These are phyloP conservation scores for Gallinago nigripennis DNA, from an alignment of 2,797 vertebrate genomes.

Conservation along the genomic window DNA sequence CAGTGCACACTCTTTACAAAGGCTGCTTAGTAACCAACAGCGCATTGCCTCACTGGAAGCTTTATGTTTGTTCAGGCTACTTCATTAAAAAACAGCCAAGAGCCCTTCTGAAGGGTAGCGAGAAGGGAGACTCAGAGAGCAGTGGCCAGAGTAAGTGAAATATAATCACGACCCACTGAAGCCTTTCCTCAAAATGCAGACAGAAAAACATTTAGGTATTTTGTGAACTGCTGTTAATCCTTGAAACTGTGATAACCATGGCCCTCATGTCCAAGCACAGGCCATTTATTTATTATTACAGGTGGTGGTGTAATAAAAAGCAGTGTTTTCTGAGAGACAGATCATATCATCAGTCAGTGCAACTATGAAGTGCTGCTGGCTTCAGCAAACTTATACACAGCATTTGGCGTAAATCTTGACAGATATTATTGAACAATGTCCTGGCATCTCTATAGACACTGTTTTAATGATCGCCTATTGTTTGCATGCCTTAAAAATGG, in stretches of 20 bases:
- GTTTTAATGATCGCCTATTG: neutral
- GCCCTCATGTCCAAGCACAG: neutral
- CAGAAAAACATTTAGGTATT: neutral
- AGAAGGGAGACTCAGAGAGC: neutral
- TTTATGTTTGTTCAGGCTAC: conserved; percentile 5
- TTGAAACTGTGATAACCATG: neutral
- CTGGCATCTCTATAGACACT: neutral
- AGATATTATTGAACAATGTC: neutral
- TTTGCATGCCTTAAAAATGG: neutral
- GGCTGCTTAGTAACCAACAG: neutral
- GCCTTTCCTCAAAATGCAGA: neutral
- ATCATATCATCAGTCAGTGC: neutral
- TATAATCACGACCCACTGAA: neutral
- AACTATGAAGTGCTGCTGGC: neutral
- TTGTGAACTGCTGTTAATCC: neutral
- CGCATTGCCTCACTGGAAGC: neutral
- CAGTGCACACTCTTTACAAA: neutral
- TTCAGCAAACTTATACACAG: neutral
- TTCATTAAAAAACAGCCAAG: neutral
- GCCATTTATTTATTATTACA: neutral
- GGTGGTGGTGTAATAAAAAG: neutral
- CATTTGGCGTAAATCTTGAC: neutral
- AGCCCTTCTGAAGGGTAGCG: neutral
- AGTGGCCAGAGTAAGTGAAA: neutral
- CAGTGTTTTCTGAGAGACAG: neutral